Evolutionary conservation across 2,888 invertebrate species (phyloP).

Genomic region (Caenorhabditis uteleia): DNA sequence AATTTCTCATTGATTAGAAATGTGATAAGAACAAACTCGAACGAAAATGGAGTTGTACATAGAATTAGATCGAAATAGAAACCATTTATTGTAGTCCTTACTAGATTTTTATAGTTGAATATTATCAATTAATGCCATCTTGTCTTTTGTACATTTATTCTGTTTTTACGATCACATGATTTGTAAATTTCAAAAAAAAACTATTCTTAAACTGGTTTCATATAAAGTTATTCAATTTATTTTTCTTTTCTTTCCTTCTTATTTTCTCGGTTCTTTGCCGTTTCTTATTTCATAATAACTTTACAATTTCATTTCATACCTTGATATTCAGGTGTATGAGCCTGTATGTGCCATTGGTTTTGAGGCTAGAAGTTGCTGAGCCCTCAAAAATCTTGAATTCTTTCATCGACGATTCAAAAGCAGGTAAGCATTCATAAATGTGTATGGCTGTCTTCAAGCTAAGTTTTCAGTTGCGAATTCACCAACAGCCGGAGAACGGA

Average conservation of each 20-base stretch:
- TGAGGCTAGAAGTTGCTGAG: constrained; percentile 41
- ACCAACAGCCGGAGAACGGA: constrained; percentile 39
- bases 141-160: background rate
- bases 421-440: constrained; percentile 3
- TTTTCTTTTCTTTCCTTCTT: background rate
- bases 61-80: constrained; percentile 29
- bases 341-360: constrained; percentile 44
- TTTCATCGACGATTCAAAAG: constrained; percentile 30
- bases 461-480: constrained; percentile 6
- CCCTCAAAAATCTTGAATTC: constrained; percentile 13
- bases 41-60: constrained; percentile 34
- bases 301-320: constrained; percentile 2
- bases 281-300: too few species aligned
- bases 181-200: background rate
- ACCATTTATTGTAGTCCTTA: background rate
- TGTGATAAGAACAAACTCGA: constrained; percentile 16
- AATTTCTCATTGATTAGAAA: constrained; percentile 3
- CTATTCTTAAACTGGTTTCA: too few species aligned
- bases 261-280: too few species aligned
- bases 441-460: background rate
- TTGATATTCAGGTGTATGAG: constrained; percentile 27
- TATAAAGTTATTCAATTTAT: background rate
- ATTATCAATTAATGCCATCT: background rate
- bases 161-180: background rate
- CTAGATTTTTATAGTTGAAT: constrained; percentile 1